Conservation (phyloP, 2,113 vertebrate species). For the Dasyornis broadbenti region DNA sequence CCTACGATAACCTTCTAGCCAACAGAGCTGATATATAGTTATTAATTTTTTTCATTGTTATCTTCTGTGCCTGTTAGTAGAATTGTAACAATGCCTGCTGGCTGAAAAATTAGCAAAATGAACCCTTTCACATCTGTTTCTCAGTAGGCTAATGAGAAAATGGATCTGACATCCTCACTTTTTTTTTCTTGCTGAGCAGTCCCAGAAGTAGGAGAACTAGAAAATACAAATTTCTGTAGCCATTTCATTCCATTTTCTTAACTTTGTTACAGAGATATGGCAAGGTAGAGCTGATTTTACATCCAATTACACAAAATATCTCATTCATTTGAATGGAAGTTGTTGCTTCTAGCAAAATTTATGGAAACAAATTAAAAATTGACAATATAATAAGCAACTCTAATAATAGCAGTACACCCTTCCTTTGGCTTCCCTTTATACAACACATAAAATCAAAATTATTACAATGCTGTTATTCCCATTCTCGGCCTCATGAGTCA, state of each 20-base stretch:
- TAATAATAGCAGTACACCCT: not conserved
- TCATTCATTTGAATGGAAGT: not conserved
- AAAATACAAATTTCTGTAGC: not conserved
- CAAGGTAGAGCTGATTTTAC: not conserved
- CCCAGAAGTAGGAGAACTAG: not conserved
- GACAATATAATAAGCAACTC: not conserved
- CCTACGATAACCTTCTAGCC: not conserved
- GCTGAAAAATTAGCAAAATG: slow-evolving; percentile 18
- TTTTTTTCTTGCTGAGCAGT: not conserved
- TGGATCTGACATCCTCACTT: not conserved
- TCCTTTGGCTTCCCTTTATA: not conserved
- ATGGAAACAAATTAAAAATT: slow-evolving; percentile 1
- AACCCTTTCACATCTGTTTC: not conserved
- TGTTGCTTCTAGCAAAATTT: not conserved
- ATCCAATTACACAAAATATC: not conserved
- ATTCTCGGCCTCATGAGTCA: not conserved
- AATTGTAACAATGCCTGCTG: not conserved
- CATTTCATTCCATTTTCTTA: not conserved
- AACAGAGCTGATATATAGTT: not conserved
- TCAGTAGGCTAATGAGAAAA: slow-evolving; percentile 28
- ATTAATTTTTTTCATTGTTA: not conserved
- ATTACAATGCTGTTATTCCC: not conserved
- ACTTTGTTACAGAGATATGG: not conserved
- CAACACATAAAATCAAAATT: not conserved
- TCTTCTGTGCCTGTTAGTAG: not conserved